Evolutionary conservation across 2,888 invertebrate genomes (phyloP), one percentile per base, ranked within the genome.

Genomic region (Plebejus argus): DNA sequence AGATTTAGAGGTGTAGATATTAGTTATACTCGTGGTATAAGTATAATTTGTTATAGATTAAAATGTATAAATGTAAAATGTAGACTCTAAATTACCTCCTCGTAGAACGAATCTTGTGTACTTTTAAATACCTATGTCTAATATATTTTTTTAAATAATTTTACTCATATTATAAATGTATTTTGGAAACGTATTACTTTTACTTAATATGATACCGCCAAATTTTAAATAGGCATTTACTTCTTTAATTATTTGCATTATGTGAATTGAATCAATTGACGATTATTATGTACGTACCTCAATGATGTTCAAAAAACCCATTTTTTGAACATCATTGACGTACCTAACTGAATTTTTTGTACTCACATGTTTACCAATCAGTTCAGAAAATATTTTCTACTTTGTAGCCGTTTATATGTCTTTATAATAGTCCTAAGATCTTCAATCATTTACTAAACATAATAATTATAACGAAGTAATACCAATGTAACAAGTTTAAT

Each of bases 1-100:
- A 83, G 81, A 81, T 82, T 83, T 84, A 83, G 86, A 84, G 85
- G 85, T 89, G 89, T 91, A 92, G 91, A 88, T 91, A 90, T 83
- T 83, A 86, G 81, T 87, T 89, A 89, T 82, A 91, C 89, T 88
- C 88, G 85, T 88, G 87, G 87, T 91, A 91, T 87, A 88, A 78
- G 71, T 76, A 78, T 78, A 89, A 88, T 88, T 53, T 89, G 87
- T 90, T 89, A 86, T 82, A 82, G 81, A 79, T n/a, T 81, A 82
- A 82, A 80, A 83, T 83, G 84, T 84, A 84, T 81, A 83, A 89
- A 90, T 89, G 87, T 87, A 83, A 87, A 87, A 84, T 82, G 87
- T 88, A 87, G 89, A 87, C 71, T 71, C 72, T 72, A 77, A 77
- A 75, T 86, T 87, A 87, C 85, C 86, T 89, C 85, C 86, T 86